Percentiles rank a stretch among this genome's conserved stretches.
These are phyloP conservation scores for Halcyon badia DNA, from an alignment of 2,797 vertebrate genomes.

Conservation along the genomic window DNA sequence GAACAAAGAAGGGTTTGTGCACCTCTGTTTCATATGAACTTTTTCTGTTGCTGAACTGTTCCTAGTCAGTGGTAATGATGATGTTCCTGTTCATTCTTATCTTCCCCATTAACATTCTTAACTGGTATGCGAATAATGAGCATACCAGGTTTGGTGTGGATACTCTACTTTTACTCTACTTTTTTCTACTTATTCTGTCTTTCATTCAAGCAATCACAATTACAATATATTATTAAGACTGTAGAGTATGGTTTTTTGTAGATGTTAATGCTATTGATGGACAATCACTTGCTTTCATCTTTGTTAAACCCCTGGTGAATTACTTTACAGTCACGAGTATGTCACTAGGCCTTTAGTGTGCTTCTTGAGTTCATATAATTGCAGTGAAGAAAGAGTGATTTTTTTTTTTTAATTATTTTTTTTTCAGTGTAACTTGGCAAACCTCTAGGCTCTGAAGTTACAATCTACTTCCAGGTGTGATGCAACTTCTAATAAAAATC, in stretches of 20 bases:
- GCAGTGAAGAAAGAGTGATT: not conserved
- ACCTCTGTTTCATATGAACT: not conserved
- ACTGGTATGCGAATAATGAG: not conserved
- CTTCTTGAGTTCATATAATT: not conserved
- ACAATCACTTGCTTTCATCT: not conserved
- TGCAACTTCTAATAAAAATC: not conserved
- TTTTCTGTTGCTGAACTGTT: not conserved
- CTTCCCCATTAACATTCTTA: not conserved
- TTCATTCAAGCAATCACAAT: not conserved
- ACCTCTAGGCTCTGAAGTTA: not conserved
- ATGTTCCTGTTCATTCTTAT: not conserved
- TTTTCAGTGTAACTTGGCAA: not conserved
- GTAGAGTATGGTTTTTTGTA: not conserved
- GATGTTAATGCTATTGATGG: not conserved
- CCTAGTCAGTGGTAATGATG: not conserved
- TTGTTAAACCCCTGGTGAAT: not conserved
- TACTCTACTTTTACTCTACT: not conserved
- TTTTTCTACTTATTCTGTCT: not conserved
- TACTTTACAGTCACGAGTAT: not conserved
- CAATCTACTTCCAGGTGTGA: not conserved
- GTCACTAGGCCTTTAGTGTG: not conserved
- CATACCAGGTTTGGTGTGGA: not conserved
- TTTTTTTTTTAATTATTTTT: accelerated
- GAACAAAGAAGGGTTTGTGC: constrained; percentile 65
- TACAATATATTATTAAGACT: not conserved